Conservation (phyloP, 2,113 vertebrate species). For the Prionailurus viverrinus region DNA sequence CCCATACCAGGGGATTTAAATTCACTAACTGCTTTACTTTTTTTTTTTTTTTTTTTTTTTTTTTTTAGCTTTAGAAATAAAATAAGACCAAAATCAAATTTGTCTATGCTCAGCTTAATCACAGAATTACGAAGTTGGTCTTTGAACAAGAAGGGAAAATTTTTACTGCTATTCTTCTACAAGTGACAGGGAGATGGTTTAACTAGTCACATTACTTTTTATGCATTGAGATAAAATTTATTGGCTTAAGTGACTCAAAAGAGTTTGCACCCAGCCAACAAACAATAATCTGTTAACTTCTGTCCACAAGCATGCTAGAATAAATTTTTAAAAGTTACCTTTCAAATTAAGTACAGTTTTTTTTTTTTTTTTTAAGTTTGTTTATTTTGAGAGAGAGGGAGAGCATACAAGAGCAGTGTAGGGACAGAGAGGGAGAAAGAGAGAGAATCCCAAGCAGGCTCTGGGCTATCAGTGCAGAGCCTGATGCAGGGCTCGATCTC, state of each 20-base stretch:
- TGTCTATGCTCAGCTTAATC: background rate
- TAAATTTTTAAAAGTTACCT: conserved; percentile 47
- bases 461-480: too few relatives aligned
- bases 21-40: background rate
- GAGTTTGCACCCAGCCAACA: background rate
- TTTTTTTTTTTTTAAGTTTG: too few relatives aligned
- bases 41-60: background rate
- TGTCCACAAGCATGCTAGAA: background rate
- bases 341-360: conserved; percentile 23
- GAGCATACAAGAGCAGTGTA: too few relatives aligned
- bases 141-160: background rate
- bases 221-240: conserved; percentile 22
- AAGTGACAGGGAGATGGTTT: background rate
- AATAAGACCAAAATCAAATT: conserved; percentile 47
- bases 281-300: conserved; percentile 35
- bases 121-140: conserved; percentile 55
- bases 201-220: background rate
- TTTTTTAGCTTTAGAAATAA: conserved; percentile 39
- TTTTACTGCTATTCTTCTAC: background rate
- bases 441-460: too few relatives aligned
- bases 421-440: too few relatives aligned
- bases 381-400: too few relatives aligned
- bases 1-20: background rate
- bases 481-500: too few relatives aligned
- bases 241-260: background rate